Evolutionary conservation across 1,140 invertebrate species (phyloP).

Genomic region (Drosophila ogumai): DNA sequence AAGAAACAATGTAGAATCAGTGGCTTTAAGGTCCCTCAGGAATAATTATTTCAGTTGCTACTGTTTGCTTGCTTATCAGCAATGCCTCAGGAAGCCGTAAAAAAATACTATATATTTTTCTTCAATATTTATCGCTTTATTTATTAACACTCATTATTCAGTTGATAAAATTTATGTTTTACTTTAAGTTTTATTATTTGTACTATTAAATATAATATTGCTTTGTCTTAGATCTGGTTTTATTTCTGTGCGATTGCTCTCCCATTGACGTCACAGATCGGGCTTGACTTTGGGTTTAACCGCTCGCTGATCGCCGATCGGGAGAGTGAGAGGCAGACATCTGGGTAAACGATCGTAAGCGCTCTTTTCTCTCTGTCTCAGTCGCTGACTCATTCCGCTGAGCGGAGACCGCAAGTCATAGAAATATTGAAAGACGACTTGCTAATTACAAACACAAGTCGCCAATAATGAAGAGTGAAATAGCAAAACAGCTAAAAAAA

Average conservation of each 20-base stretch:
- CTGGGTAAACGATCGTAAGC: slow-evolving; percentile 11
- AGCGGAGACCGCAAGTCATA: slow-evolving; percentile 23
- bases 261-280: slow-evolving; percentile 29
- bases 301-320: slow-evolving; percentile 5
- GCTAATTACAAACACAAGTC: slow-evolving; percentile 60
- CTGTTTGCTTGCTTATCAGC: not conserved
- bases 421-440: slow-evolving; percentile 38
- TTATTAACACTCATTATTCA: not conserved
- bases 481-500: slow-evolving; percentile 42
- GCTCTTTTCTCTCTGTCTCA: slow-evolving; percentile 10
- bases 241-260: not conserved
- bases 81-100: not conserved
- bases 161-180: not conserved
- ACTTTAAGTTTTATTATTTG: too few species aligned
- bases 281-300: slow-evolving; percentile 44
- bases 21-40: not conserved
- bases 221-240: not conserved
- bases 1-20: not conserved
- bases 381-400: slow-evolving; percentile 56
- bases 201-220: not conserved
- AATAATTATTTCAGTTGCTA: not conserved
- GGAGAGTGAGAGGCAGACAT: slow-evolving; percentile 12
- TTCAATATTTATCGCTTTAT: not conserved
- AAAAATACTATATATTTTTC: not conserved
- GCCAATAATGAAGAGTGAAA: slow-evolving; percentile 45